Percentiles rank a stretch among this genome's conserved stretches.
Evolutionary conservation across 2,113 vertebrate genomes (phyloP).

Genomic region (Gymnobelideus leadbeateri): DNA sequence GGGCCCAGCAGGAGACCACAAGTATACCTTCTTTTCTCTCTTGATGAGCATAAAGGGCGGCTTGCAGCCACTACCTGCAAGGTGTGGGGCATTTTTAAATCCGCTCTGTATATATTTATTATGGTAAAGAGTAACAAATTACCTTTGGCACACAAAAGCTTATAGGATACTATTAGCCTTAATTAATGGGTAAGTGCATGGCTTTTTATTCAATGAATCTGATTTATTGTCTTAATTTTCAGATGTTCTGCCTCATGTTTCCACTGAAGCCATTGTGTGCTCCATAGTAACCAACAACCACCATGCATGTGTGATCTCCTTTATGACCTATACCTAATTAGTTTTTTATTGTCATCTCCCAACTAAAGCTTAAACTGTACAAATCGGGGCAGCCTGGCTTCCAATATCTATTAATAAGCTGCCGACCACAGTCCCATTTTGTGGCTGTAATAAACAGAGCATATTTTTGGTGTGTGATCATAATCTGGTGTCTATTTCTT

Average conservation of each 20-base stretch:
- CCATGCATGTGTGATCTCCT: slow-evolving; percentile 78
- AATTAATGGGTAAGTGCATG: slow-evolving; percentile 86
- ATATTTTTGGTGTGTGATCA: slow-evolving; percentile 15
- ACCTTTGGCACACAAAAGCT: slow-evolving; percentile 83
- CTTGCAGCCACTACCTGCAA: slow-evolving; percentile 76
- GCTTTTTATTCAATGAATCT: slow-evolving; percentile 86
- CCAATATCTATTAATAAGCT: slow-evolving; percentile 31
- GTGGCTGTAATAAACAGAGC: slow-evolving; percentile 27
- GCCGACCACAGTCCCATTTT: neutral
- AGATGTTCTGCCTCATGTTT: slow-evolving; percentile 82
- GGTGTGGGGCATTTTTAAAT: slow-evolving; percentile 82
- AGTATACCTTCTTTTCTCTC: neutral
- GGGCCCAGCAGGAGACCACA: neutral
- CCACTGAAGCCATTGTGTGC: slow-evolving; percentile 81
- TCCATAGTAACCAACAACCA: slow-evolving; percentile 84
- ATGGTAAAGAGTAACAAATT: slow-evolving; percentile 82
- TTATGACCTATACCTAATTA: slow-evolving; percentile 86
- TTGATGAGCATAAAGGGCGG: neutral
- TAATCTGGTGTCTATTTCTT: slow-evolving; percentile 19
- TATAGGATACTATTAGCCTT: slow-evolving; percentile 85
- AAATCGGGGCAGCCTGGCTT: slow-evolving; percentile 54
- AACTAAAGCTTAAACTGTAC: slow-evolving; percentile 70
- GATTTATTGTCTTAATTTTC: slow-evolving; percentile 88
- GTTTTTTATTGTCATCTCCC: slow-evolving; percentile 85
- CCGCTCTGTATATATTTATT: slow-evolving; percentile 78